These are phyloP conservation scores for Pseudobourletiella spinata DNA, from an alignment of 1,140 invertebrate genomes.

Conservation along the genomic window DNA sequence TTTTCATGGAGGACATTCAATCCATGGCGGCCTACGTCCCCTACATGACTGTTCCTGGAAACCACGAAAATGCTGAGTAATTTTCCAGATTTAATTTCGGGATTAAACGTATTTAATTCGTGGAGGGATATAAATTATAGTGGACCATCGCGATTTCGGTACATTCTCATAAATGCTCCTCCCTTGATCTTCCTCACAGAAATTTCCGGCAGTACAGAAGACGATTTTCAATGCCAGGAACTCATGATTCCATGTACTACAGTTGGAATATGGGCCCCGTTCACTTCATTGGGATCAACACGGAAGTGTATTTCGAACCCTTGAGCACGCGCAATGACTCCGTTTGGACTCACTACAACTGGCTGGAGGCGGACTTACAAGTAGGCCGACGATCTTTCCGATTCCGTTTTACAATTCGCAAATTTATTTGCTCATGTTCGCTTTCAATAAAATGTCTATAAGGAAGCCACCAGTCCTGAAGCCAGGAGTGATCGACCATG, in stretches of 20 bases:
- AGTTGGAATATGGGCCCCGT: constrained; percentile 86
- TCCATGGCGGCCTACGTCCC: constrained; percentile 75
- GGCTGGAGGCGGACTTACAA: constrained; percentile 72
- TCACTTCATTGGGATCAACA: constrained; percentile 84
- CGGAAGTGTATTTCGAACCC: constrained; percentile 86
- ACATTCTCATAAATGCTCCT: neutral
- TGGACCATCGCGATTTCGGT: neutral
- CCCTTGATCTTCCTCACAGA: too few relatives aligned
- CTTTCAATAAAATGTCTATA: too few relatives aligned
- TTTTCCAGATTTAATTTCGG: neutral
- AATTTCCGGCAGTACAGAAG: constrained; percentile 79
- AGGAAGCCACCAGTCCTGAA: constrained; percentile 44
- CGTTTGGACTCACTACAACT: constrained; percentile 75
- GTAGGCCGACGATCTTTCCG: too few relatives aligned
- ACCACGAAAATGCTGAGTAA: constrained; percentile 79
- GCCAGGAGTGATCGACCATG: constrained; percentile 65
- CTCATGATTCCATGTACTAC: constrained; percentile 66
- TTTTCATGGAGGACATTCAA: constrained; percentile 84
- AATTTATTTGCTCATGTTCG: too few relatives aligned
- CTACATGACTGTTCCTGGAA: constrained; percentile 76
- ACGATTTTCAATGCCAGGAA: constrained; percentile 79
- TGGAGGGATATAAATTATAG: too few relatives aligned
- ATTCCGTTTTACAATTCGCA: too few relatives aligned
- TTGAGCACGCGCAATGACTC: constrained; percentile 75
- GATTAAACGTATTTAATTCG: too few relatives aligned